Percentiles rank a stretch among this genome's conserved stretches.
phyloP scores from a whole-genome alignment of 2,888 invertebrate species.

The Masnerella sp. region DNA sequence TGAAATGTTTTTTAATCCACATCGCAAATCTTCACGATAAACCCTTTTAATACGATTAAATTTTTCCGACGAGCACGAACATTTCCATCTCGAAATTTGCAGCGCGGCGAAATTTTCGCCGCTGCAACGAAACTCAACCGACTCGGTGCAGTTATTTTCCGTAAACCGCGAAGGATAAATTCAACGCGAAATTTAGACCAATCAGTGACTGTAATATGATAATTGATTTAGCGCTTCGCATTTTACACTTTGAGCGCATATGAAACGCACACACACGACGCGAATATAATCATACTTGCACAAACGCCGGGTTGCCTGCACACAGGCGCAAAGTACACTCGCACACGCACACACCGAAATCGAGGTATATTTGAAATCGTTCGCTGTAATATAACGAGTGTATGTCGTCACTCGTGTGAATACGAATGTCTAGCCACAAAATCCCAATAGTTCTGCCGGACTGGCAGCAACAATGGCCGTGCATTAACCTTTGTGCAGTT shows the following conservation, averaged over 20 bases:
- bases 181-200: slow-evolving; percentile 10
- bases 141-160: neutral
- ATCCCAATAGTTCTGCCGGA: slow-evolving; percentile 73
- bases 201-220: slow-evolving; percentile 26
- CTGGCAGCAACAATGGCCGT: slow-evolving; percentile 75
- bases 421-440: slow-evolving; percentile 64
- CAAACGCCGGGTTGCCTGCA: too few relatives aligned
- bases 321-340: too few relatives aligned
- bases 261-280: slow-evolving; percentile 9
- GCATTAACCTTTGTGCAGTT: slow-evolving; percentile 77
- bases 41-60: too few relatives aligned
- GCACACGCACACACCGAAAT: too few relatives aligned
- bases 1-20: too few relatives aligned
- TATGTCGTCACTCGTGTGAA: slow-evolving; percentile 62
- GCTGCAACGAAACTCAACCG: too few relatives aligned
- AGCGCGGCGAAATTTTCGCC: too few relatives aligned
- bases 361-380: slow-evolving; percentile 37
- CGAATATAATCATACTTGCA: slow-evolving; percentile 14
- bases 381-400: slow-evolving; percentile 56
- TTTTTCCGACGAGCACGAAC: too few relatives aligned
- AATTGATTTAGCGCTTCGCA: slow-evolving; percentile 30
- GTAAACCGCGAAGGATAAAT: neutral
- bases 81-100: too few relatives aligned
- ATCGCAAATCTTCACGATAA: too few relatives aligned
- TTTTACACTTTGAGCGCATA: slow-evolving; percentile 17